Evolutionary conservation across 2,797 vertebrate species (phyloP).

Genomic region (Poeciliopsis paucimaculata): DNA sequence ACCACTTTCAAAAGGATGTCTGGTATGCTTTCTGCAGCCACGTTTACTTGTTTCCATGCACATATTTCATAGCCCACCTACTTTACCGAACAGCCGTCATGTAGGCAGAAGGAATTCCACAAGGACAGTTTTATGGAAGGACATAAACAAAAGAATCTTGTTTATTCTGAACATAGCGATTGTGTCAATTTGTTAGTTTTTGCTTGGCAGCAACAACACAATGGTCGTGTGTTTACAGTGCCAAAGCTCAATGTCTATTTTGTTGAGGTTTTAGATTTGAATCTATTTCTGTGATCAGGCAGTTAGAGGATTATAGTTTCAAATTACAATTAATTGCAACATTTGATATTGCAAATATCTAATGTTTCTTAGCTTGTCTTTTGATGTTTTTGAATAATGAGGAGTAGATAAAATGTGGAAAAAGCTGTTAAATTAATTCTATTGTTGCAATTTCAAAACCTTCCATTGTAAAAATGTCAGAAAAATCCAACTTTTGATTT

Average conservation of each 20-base stretch:
- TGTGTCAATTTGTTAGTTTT: background rate
- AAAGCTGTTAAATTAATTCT: background rate
- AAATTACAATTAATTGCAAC: background rate
- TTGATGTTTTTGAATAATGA: background rate
- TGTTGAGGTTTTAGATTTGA: background rate
- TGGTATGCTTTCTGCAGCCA: background rate
- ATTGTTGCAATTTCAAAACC: background rate
- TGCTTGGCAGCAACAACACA: background rate
- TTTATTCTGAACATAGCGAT: background rate
- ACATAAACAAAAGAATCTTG: background rate
- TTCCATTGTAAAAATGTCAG: background rate
- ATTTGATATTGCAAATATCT: background rate
- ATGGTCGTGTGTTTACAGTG: background rate
- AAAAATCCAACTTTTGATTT: no score
- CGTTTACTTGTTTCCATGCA: background rate
- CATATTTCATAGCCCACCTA: background rate
- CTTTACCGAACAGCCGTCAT: background rate
- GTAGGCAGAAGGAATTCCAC: background rate
- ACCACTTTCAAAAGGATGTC: background rate
- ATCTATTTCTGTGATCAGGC: background rate
- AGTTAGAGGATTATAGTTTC: background rate
- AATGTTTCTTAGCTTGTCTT: background rate
- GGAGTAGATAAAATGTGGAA: background rate
- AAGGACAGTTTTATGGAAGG: background rate
- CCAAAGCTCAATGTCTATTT: background rate